Conservation (phyloP, 2,113 vertebrate genomes). For the Colistium nudipinnis region DNA sequence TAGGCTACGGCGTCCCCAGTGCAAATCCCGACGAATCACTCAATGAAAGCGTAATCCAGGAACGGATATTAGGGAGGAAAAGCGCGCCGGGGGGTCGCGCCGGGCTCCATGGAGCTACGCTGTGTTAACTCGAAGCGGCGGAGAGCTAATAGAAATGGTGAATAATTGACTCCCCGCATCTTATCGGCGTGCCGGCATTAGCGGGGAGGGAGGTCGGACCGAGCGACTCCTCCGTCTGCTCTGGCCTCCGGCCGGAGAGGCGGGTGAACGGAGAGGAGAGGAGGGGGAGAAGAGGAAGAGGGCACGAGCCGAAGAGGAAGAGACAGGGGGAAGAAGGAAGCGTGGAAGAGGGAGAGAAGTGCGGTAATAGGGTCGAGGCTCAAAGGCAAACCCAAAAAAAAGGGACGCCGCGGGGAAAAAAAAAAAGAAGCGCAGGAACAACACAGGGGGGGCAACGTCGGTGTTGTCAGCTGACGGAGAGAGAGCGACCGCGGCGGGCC, state of each 20-base stretch:
- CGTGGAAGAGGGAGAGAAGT: background rate
- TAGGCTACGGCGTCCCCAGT: background rate
- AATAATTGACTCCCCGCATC: slow-evolving; percentile 71
- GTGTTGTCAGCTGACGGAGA: background rate
- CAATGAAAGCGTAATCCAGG: slow-evolving; percentile 13
- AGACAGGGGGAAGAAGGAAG: background rate
- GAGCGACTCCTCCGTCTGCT: slow-evolving; percentile 69
- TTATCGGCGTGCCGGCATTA: slow-evolving; percentile 68
- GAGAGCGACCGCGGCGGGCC: slow-evolving; percentile 19
- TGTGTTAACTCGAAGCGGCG: slow-evolving; percentile 31
- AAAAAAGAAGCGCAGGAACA: background rate
- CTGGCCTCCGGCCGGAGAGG: slow-evolving; percentile 58
- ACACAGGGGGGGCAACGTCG: background rate
- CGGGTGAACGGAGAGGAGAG: slow-evolving; percentile 47
- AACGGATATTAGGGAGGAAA: slow-evolving; percentile 23
- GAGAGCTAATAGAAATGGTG: slow-evolving; percentile 68
- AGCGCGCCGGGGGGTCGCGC: slow-evolving; percentile 2
- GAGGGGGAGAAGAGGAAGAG: slow-evolving; percentile 23
- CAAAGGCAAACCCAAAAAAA: slow-evolving; percentile 6
- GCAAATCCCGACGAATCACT: slow-evolving; percentile 24
- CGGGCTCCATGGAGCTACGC: slow-evolving; percentile 22
- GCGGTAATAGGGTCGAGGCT: background rate
- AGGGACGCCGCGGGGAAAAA: background rate
- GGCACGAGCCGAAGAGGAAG: background rate
- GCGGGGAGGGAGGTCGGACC: slow-evolving; percentile 70